Evolutionary conservation across 2,113 vertebrate genomes (phyloP).

Genomic region (Alexandromys fortis): DNA sequence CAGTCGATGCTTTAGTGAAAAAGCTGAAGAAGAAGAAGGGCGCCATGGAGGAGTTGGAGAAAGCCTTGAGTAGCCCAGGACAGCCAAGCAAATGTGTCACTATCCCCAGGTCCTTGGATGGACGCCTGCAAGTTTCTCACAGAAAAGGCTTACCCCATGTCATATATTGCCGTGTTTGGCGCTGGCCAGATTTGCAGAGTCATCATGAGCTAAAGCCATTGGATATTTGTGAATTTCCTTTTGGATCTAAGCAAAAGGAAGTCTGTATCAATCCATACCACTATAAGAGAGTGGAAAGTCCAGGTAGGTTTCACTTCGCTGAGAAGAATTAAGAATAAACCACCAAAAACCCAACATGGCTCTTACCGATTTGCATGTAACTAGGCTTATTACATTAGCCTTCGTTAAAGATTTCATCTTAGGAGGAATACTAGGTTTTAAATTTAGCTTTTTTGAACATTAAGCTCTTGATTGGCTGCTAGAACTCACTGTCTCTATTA

Average conservation of each 20-base stretch:
- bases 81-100: constrained; percentile 99
- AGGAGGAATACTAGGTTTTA: constrained; percentile 45
- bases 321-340: constrained; percentile 20
- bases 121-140: constrained; percentile 97
- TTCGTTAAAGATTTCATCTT: constrained; percentile 55
- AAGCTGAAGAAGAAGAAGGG: constrained; percentile 99
- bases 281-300: constrained; percentile 98
- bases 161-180: constrained; percentile 99
- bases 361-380: not conserved
- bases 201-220: constrained; percentile 98
- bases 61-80: constrained; percentile 97
- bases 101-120: constrained; percentile 97
- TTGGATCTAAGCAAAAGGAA: constrained; percentile 99
- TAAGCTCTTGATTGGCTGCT: not conserved
- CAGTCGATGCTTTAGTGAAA: constrained; percentile 97
- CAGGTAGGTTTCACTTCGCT: constrained; percentile 87
- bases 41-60: constrained; percentile 99
- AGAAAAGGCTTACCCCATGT: constrained; percentile 98
- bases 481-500: not conserved
- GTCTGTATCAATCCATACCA: constrained; percentile 99
- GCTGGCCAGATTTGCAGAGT: constrained; percentile 98
- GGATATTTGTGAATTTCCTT: constrained; percentile 99
- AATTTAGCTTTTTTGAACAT: constrained; percentile 25
- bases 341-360: not conserved
- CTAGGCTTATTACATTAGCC: constrained; percentile 11